A percentile compares a stretch with the other conserved stretches of the same genome.
Conservation (phyloP, 2,888 invertebrate species). For the Tinea pellionella region DNA sequence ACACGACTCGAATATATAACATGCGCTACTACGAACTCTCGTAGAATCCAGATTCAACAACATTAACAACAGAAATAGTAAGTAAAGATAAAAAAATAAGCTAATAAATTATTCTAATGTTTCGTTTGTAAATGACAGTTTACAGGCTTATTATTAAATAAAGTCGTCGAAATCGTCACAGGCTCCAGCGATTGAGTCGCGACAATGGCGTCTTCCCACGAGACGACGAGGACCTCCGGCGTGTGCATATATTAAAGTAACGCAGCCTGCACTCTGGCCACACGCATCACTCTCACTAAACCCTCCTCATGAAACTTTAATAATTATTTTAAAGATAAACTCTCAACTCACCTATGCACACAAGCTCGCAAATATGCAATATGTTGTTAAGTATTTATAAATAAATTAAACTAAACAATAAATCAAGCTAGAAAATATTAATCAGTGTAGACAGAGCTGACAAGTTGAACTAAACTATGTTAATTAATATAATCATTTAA, state of each 20-base stretch:
- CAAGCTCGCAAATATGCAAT: too few species aligned
- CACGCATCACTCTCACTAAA: constrained; percentile 19
- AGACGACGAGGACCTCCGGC: constrained; percentile 51
- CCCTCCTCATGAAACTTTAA: neutral
- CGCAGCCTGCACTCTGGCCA: constrained; percentile 28
- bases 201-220: constrained; percentile 51
- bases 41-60: neutral
- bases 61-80: neutral
- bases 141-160: neutral
- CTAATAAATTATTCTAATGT: neutral
- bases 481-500: constrained; percentile 1
- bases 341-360: neutral
- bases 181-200: constrained; percentile 14
- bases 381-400: too few species aligned
- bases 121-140: neutral
- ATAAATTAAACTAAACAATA: too few species aligned
- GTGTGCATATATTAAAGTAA: constrained; percentile 55
- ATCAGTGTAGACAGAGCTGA: neutral
- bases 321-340: neutral
- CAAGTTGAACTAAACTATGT: neutral
- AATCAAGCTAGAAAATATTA: neutral
- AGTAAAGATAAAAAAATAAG: neutral
- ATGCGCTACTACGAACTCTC: constrained; percentile 3
- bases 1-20: neutral
- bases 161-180: neutral